Percentiles rank a stretch among this genome's conserved stretches.
Conservation (phyloP, 2,797 vertebrate species). For the Gastrophryne carolinensis region DNA sequence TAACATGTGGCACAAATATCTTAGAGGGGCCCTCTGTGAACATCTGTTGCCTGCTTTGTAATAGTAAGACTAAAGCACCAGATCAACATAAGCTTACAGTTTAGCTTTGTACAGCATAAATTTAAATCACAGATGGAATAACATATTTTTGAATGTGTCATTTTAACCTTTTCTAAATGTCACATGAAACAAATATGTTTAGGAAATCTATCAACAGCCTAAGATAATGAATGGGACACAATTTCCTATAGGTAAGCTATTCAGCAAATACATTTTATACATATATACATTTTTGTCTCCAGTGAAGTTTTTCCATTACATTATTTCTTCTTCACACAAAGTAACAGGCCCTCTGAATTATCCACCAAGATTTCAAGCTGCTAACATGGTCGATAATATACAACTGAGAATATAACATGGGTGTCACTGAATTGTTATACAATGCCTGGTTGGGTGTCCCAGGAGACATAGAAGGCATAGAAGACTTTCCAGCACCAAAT, state of each 20-base stretch:
- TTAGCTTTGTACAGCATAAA: conserved; percentile 39
- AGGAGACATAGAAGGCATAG: no score
- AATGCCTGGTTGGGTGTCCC: no score
- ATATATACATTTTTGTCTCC: no score
- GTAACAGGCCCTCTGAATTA: conserved; percentile 11
- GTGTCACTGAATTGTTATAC: no score
- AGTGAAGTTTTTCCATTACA: neutral
- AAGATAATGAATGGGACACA: conserved; percentile 13
- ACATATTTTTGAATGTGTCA: conserved; percentile 43
- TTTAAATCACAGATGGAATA: conserved; percentile 48
- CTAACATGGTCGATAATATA: no score
- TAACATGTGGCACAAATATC: conserved; percentile 26
- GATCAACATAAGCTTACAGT: conserved; percentile 43
- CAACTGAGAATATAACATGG: no score
- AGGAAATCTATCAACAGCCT: conserved; percentile 19
- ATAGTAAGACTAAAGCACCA: conserved; percentile 43
- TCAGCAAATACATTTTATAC: no score
- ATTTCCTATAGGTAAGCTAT: conserved; percentile 21
- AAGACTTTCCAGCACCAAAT: no score
- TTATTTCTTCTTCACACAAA: neutral
- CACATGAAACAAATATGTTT: conserved; percentile 28
- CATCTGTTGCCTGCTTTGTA: conserved; percentile 51
- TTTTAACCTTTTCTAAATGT: conserved; percentile 41
- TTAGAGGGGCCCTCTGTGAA: conserved; percentile 25
- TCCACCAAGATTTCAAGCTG: no score